Evolutionary conservation across 2,888 invertebrate genomes (phyloP), one percentile per base, ranked within the genome.

Genomic region (Atethmia centrago): DNA sequence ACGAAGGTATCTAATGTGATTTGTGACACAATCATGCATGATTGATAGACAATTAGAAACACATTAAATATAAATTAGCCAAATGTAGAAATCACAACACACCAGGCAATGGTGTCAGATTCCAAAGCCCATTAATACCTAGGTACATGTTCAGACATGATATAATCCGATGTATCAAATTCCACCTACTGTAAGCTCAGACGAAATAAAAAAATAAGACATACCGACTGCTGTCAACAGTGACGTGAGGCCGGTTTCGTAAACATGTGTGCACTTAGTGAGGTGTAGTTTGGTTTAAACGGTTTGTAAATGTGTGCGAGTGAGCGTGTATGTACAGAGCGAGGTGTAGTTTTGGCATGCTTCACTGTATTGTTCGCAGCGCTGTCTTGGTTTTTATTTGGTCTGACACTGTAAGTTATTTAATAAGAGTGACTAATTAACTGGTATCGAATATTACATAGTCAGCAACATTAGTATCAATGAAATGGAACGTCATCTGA

Each of bases 401-500:
- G n/a, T n/a, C n/a, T n/a, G n/a, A n/a, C n/a, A n/a, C n/a, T n/a
- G n/a, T n/a, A n/a, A n/a, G n/a, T n/a, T n/a, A n/a, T n/a, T n/a
- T n/a, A n/a, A n/a, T n/a, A n/a, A n/a, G n/a, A n/a, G n/a, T n/a
- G n/a, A n/a, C n/a, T n/a, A n/a, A n/a, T n/a, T n/a, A n/a, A n/a
- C n/a, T n/a, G n/a, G n/a, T n/a, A n/a, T 36, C 63, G 28, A 55
- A 64, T 73, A 59, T n/a, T 14, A 42, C 47, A 25, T 9, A 49
- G 28, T 49, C 10, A 66, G 69, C 62, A 51, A 25, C 25, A 31
- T 42, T 66, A 40, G 28, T 63, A 73, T 67, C 40, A 28, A 31
- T 77, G 45, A 16, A 73, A 65, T 64, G 47, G 47, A 79, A 74
- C 51, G 47, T 31, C 45, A 76, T 58, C 40, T 14, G 25, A 28